Percentiles rank a stretch among this genome's conserved stretches.
These are phyloP conservation scores for Dinomys branickii DNA, from an alignment of 2,113 vertebrate genomes.

Conservation along the genomic window DNA sequence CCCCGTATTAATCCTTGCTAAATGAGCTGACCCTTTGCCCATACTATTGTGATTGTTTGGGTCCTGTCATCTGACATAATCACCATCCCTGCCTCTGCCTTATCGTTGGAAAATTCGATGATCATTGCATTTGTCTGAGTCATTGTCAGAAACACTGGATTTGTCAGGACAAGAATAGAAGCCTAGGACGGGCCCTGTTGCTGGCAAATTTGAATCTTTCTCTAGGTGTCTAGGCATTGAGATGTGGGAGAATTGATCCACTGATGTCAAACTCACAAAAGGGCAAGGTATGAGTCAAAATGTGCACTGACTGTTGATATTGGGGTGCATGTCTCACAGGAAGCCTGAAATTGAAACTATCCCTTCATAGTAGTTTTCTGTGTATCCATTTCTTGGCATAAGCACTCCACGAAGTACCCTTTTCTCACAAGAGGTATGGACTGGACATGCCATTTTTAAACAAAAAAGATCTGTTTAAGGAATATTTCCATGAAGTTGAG, in stretches of 20 bases:
- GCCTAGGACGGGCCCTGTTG: background rate
- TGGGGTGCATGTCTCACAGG: background rate
- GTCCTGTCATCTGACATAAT: slow-evolving; percentile 59
- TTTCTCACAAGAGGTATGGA: background rate
- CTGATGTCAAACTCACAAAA: slow-evolving; percentile 34
- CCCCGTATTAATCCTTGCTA: background rate
- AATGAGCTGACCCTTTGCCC: slow-evolving; percentile 58
- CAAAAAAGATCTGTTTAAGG: background rate
- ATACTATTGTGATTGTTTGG: background rate
- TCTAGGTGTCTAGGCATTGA: slow-evolving; percentile 35
- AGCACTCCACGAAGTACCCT: background rate
- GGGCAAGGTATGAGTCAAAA: slow-evolving; percentile 25
- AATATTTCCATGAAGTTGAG: background rate
- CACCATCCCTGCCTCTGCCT: background rate
- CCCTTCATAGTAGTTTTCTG: background rate
- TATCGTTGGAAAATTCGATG: slow-evolving; percentile 59
- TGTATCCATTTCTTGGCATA: background rate
- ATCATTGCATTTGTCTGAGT: slow-evolving; percentile 58
- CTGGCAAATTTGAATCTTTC: background rate
- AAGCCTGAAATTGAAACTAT: background rate
- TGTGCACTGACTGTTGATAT: background rate
- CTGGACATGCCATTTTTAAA: background rate
- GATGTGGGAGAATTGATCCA: slow-evolving; percentile 33
- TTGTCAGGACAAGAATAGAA: slow-evolving; percentile 21
- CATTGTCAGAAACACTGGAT: background rate